Base-by-base conservation (phyloP, 2,888 invertebrate genomes). In the Nysson spinosus region DNA sequence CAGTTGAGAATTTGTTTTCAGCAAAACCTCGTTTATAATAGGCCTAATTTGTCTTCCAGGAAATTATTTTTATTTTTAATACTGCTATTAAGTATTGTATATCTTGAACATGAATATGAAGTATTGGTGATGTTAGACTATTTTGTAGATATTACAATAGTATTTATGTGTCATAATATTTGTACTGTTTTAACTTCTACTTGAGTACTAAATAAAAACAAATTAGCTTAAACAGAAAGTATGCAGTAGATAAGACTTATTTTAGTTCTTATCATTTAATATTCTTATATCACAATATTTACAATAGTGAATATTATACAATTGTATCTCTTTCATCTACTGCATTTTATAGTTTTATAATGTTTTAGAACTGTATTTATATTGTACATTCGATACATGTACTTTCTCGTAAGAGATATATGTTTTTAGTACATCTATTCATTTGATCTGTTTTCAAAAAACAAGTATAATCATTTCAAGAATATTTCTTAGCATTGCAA, bases 271-370 rank as follows among this genome's bases (percentile, higher is more conserved):
- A 26, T 50, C 34, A 62, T 55, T 54, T 60, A 50, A 60, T 54
- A 40, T 26, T 57, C 24, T 28, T 37, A 26, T 51, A 40, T 60
- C 54, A 50, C 50, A 67, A 49, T 67, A 67, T 67, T 67, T 67
- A 67, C 67, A 67, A 47, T 32, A 49, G 9, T 19, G 16, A 34
- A 49, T 67, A 67, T 54, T 42, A 32, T 67, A 67, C 60, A 67
- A 60, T 44, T 54, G 44, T 42, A 67, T 50, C 50, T 54, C 20
- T n/a, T 37, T 42, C 28, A 32, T 11, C 42, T 52, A 52, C 19
- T 20, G 34, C 14, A 39, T 26, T 43, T 60, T 4, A 14, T 34
- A 14, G 16, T 34, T 67, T 47, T 11, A 58, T 35, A 26, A 47
- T 56, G 56, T 9, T 51, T 56, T 37, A 46, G 26, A 51, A 30